A percentile compares a stretch with the other conserved stretches of the same genome.
Conservation (phyloP, 35 echinoderm and acorn worm genomes). For the Holothuria glaberrima region DNA sequence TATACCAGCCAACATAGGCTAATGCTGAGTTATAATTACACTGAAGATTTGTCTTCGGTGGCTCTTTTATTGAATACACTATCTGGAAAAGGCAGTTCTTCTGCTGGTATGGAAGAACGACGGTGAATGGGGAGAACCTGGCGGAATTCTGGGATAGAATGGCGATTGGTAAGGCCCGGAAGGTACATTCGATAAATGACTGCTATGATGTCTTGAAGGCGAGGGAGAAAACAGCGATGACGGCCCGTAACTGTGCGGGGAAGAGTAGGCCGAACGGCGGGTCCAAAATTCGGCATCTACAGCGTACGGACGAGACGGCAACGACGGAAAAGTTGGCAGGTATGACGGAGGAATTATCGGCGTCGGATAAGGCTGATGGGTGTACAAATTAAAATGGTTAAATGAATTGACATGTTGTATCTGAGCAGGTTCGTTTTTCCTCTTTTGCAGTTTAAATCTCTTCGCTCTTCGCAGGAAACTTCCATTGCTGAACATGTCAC, state of each 20-base stretch:
- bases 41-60: not conserved
- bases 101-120: not conserved
- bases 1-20: too few relatives aligned
- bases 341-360: not conserved
- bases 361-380: conserved; percentile 16
- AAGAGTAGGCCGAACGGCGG: not conserved
- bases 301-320: not conserved
- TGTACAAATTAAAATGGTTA: conserved; percentile 80
- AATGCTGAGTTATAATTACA: not conserved
- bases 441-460: conserved; percentile 76
- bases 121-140: not conserved
- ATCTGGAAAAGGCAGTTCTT: not conserved
- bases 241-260: not conserved
- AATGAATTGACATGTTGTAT: conserved; percentile 89
- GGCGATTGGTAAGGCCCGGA: not conserved
- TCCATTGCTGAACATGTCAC: conserved; percentile 91
- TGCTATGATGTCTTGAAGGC: not conserved
- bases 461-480: conserved; percentile 84
- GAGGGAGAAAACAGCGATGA: not conserved
- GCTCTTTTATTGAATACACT: not conserved
- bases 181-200: not conserved
- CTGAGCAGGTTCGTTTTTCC: conserved; percentile 77
- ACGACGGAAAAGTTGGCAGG: not conserved
- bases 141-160: not conserved
- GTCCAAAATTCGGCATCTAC: conserved; percentile 5